Evolutionary conservation across 2,888 invertebrate species (phyloP), one percentile per base, ranked within the genome.

Genomic region (Volucella inanis): DNA sequence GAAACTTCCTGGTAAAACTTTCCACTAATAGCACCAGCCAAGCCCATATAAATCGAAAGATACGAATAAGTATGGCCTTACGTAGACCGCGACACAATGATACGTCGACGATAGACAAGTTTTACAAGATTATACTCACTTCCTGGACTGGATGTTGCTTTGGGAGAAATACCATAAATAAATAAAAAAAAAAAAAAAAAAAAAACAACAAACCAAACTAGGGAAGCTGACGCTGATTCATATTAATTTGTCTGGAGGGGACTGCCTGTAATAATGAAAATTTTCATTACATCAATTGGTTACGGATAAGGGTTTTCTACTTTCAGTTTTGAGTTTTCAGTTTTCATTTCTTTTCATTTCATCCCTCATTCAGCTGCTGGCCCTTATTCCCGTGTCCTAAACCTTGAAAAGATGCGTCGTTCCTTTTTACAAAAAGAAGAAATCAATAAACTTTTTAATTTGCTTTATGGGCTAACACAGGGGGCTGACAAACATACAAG

Each of bases 251-350:
- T 80, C 62, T 75, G 64, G 18, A 12, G 54, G 62, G 59, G 71
- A 31, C 6, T 31, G 6, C 6, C 31, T 6, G 31, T 67, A 57
- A n/a, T 84, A 84, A 84, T 85, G 76, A 77, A 81, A 77, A 72
- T 85, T 85, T 81, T 85, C 81, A 81, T 81, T 80, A 81, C 74
- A 45, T 71, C 72, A 68, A 85, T 85, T 77, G 76, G 68, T 54
- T 67, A 43, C 75, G 71, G 55, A 75, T 75, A 79, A 67, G 50
- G 68, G 62, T 67, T 77, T 76, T 47, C 39, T 47, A 15, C 50
- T 76, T 59, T 54, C 1, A 15, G 64, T 72, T 76, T 59, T 54
- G 0, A 15, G 64, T 72, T 72, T 83, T 72, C 61, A 67, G 72
- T 75, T 55, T 75, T 52, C 18, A 64, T 64, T 62, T 50, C 31